phyloP scores from a whole-genome alignment of 2,797 vertebrate species.

The Poeciliopsis turneri region DNA sequence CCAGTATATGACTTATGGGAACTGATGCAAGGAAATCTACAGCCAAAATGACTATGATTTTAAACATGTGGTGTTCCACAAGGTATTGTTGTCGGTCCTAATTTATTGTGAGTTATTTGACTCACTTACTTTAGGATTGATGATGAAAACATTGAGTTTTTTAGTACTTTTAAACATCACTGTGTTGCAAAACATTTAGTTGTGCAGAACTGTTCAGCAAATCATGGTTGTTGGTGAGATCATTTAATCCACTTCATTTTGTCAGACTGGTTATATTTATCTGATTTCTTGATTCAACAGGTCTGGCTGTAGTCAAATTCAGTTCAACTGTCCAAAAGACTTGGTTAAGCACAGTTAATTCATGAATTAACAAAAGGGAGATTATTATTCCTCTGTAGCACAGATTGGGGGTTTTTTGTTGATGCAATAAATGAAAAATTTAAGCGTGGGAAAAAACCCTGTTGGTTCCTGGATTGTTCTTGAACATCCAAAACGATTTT shows the following conservation, averaged over 20 bases:
- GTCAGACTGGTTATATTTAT: neutral
- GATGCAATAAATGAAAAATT: neutral
- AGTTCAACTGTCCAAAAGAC: neutral
- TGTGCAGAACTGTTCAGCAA: neutral
- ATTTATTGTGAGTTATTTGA: neutral
- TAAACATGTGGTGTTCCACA: neutral
- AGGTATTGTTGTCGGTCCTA: neutral
- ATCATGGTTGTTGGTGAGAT: neutral
- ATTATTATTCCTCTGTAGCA: neutral
- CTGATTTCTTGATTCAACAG: neutral
- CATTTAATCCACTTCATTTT: neutral
- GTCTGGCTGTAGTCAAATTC: neutral
- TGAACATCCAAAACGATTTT: neutral
- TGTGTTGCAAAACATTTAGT: neutral
- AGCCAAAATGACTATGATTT: neutral
- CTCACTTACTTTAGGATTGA: neutral
- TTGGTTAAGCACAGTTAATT: neutral
- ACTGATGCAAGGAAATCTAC: neutral
- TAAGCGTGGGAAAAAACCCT: neutral
- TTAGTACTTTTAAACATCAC: neutral
- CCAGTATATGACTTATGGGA: neutral
- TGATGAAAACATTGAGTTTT: neutral
- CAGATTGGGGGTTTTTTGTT: neutral
- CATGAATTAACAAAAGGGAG: neutral
- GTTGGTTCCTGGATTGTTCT: neutral